Conservation (phyloP, 2,888 invertebrate species). For the Hypomecis atomaria region DNA sequence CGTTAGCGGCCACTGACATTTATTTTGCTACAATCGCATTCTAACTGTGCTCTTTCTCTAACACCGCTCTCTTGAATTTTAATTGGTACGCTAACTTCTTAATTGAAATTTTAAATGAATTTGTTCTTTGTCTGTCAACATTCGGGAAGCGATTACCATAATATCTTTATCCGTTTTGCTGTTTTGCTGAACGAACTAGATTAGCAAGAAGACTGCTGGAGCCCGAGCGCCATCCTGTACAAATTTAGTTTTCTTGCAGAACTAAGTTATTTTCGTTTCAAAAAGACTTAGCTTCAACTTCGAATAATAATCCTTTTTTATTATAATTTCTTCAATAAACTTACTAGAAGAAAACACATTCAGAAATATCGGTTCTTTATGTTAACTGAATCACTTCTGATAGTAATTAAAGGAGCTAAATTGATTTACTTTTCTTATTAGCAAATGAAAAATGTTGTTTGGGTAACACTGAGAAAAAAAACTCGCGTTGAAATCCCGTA, state of each 20-base stretch:
- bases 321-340: too few relatives aligned
- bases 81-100: slow-evolving; percentile 66
- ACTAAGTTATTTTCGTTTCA: background rate
- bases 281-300: background rate
- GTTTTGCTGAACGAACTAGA: slow-evolving; percentile 12
- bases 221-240: background rate
- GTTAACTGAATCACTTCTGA: too few relatives aligned
- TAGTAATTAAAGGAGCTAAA: too few relatives aligned
- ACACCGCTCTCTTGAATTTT: slow-evolving; percentile 62
- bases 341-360: too few relatives aligned
- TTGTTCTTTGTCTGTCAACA: slow-evolving; percentile 61
- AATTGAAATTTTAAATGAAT: slow-evolving; percentile 59
- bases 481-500: slow-evolving; percentile 54
- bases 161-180: slow-evolving; percentile 27
- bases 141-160: slow-evolving; percentile 59
- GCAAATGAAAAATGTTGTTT: slow-evolving; percentile 51
- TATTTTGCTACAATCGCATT: slow-evolving; percentile 60
- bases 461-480: slow-evolving; percentile 49
- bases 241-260: slow-evolving; percentile 1
- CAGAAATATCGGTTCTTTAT: too few relatives aligned
- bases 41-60: slow-evolving; percentile 54
- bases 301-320: background rate
- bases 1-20: slow-evolving; percentile 52
- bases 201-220: slow-evolving; percentile 5
- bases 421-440: slow-evolving; percentile 40